phyloP scores from a whole-genome alignment of 92 coral and sea anemone species.

The Pocillopora grandis region DNA sequence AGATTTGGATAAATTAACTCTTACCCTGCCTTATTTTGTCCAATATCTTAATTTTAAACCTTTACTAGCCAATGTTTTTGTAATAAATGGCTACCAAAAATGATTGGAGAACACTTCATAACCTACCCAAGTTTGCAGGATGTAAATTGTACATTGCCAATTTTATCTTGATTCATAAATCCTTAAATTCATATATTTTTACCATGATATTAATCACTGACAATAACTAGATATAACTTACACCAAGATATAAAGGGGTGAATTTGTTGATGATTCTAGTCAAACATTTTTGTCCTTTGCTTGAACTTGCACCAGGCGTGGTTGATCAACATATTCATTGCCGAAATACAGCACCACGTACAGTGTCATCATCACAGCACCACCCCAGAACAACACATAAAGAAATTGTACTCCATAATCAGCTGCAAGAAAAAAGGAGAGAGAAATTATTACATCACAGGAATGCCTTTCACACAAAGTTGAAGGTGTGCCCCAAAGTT shows the following conservation, averaged over 20 bases:
- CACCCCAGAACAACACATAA: slow-evolving; percentile 96
- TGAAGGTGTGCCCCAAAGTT: too few relatives aligned
- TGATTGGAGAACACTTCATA: too few relatives aligned
- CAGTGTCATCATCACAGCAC: slow-evolving; percentile 87
- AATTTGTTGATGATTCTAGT: slow-evolving; percentile 66
- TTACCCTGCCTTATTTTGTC: too few relatives aligned
- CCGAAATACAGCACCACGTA: slow-evolving; percentile 93
- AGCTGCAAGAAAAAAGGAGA: slow-evolving; percentile 51
- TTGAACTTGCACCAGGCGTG: slow-evolving; percentile 81
- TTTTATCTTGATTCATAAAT: too few relatives aligned
- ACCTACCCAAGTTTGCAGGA: too few relatives aligned
- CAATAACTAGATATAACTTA: background rate
- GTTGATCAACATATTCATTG: slow-evolving; percentile 92
- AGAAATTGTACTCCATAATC: slow-evolving; percentile 94
- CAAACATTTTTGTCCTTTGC: slow-evolving; percentile 94
- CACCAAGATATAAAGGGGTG: slow-evolving; percentile 40
- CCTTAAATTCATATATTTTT: background rate
- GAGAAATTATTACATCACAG: background rate
- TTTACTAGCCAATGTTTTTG: too few relatives aligned
- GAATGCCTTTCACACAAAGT: background rate
- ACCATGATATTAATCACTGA: background rate
- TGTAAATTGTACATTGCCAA: too few relatives aligned
- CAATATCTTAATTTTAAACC: too few relatives aligned
- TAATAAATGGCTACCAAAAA: too few relatives aligned
- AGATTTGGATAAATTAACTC: too few relatives aligned